A percentile compares a stretch with the other conserved stretches of the same genome.
Conservation (phyloP, 2,797 vertebrate species). For the Trachops cirrhosus region DNA sequence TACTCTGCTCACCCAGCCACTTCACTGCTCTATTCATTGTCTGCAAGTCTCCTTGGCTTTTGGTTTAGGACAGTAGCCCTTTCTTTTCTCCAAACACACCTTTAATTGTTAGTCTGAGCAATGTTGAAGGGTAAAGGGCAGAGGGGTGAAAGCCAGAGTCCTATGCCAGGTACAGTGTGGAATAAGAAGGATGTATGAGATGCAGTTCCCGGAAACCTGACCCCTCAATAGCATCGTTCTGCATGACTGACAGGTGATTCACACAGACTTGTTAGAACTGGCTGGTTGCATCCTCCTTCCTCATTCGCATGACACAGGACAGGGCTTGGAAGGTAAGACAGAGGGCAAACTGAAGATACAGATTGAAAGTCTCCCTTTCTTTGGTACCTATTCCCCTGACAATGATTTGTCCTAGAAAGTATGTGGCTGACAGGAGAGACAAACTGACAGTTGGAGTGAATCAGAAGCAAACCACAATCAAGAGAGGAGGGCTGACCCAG, state of each 20-base stretch:
- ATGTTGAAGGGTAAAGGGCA: not conserved
- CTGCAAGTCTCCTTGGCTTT: not conserved
- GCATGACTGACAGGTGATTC: constrained; percentile 40
- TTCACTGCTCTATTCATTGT: not conserved
- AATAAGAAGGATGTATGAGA: constrained; percentile 63
- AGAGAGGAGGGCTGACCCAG: not conserved
- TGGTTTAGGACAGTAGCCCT: not conserved
- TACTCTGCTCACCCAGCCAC: not conserved
- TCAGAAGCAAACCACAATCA: constrained; percentile 49
- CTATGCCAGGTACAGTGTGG: not conserved
- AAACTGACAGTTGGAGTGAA: not conserved
- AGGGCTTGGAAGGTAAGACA: constrained; percentile 67
- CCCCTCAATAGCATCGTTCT: not conserved
- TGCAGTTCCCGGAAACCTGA: constrained; percentile 36
- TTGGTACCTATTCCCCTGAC: constrained; percentile 1
- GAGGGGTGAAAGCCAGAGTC: not conserved
- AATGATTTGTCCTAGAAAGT: constrained; percentile 27
- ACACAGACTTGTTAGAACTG: constrained; percentile 7
- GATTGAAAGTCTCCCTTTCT: constrained; percentile 54
- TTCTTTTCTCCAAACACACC: not conserved
- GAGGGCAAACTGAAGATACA: constrained; percentile 4
- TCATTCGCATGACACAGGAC: constrained; percentile 54
- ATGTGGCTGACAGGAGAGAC: constrained; percentile 18
- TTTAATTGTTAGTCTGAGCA: constrained; percentile 11
- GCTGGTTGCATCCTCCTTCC: constrained; percentile 51